phyloP scores from a whole-genome alignment of 2,797 vertebrate genomes.

The Pangasius mekongensis region DNA sequence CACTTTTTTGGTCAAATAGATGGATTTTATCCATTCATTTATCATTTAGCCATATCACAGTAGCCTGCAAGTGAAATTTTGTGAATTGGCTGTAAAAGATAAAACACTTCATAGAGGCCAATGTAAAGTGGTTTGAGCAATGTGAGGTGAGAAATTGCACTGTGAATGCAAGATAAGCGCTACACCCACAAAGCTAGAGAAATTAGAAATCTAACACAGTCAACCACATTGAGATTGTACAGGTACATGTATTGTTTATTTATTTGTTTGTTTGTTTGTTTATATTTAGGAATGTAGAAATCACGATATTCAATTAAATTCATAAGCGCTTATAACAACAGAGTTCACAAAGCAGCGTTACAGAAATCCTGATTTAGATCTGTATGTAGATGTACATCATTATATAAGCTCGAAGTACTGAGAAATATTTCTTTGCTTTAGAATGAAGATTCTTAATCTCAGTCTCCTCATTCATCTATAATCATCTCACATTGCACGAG shows the following conservation, averaged over 20 bases:
- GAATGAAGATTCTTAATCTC: neutral
- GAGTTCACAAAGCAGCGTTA: neutral
- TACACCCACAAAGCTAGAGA: neutral
- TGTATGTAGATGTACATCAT: neutral
- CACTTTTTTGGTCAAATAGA: neutral
- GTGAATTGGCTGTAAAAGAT: neutral
- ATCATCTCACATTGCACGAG: slow-evolving; percentile 12
- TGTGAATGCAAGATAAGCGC: neutral
- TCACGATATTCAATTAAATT: neutral
- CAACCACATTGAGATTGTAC: too few relatives aligned
- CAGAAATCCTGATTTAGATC: neutral
- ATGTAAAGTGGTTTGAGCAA: neutral
- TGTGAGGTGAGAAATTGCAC: neutral
- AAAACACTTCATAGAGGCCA: neutral
- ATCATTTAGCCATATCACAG: neutral
- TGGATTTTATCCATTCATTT: neutral
- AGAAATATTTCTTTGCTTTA: neutral
- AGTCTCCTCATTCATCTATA: slow-evolving; percentile 10
- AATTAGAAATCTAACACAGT: neutral
- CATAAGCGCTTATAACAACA: neutral
- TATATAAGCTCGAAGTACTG: neutral
- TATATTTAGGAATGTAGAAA: neutral
- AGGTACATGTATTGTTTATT: neutral
- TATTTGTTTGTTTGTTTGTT: too few relatives aligned
- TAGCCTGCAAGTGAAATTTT: neutral